Percentiles rank a stretch among this genome's conserved stretches.
Conservation (phyloP, 2,113 vertebrate genomes). For the Alligator mississippiensis region DNA sequence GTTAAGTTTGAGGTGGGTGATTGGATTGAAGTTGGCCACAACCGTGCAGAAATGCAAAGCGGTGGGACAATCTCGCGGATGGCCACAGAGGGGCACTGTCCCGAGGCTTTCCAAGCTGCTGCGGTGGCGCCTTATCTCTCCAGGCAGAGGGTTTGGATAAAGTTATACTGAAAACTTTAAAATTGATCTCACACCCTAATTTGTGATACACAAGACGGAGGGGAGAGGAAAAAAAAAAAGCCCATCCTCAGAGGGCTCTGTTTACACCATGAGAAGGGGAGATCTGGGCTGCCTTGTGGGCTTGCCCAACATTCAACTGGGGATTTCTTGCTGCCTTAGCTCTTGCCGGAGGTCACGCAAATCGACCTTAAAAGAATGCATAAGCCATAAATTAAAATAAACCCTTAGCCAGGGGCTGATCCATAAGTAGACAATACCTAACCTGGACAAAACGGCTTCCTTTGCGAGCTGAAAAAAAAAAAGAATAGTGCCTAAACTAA, state of each 20-base stretch:
- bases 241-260: constrained; percentile 65
- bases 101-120: constrained; percentile 38
- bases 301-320: constrained; percentile 76
- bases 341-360: constrained; percentile 92
- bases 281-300: constrained; percentile 79
- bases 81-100: constrained; percentile 90
- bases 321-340: constrained; percentile 86
- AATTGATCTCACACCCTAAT: constrained; percentile 75
- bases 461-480: constrained; percentile 80
- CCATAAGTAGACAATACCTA: constrained; percentile 90
- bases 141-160: constrained; percentile 67
- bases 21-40: constrained; percentile 69
- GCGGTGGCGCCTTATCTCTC: constrained; percentile 35
- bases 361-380: constrained; percentile 97
- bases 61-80: constrained; percentile 58
- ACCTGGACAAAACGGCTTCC: constrained; percentile 88
- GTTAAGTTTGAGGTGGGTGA: constrained; percentile 80
- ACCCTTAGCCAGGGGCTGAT: constrained; percentile 86
- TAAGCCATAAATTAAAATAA: constrained; percentile 96
- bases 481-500: constrained; percentile 80
- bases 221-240: neutral
- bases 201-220: constrained; percentile 50
- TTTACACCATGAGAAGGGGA: constrained; percentile 72
- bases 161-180: constrained; percentile 83
- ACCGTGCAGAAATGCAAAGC: constrained; percentile 22